phyloP scores from a whole-genome alignment of 2,113 vertebrate species.

The Toxotes chatareus region DNA sequence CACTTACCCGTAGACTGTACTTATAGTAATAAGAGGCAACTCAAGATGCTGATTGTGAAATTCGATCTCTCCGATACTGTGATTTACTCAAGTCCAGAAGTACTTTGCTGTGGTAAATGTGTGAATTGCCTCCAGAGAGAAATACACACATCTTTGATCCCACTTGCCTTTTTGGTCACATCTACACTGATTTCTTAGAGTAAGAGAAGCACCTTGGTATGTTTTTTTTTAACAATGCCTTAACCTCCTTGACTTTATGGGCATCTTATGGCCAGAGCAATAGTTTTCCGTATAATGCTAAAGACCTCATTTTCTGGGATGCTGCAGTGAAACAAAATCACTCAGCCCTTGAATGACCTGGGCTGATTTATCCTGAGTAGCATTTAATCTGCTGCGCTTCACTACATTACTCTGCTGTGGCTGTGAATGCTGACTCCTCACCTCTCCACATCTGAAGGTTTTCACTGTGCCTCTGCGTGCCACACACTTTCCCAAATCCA shows the following conservation, averaged over 20 bases:
- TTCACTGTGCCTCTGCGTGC: constrained; percentile 6
- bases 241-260: constrained; percentile 9
- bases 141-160: not conserved
- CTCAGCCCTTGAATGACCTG: constrained; percentile 65
- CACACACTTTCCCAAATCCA: not conserved
- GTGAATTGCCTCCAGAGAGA: not conserved
- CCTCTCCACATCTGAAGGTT: constrained; percentile 36
- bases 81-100: constrained; percentile 30
- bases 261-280: not conserved
- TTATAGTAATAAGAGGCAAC: constrained; percentile 28
- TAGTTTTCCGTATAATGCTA: not conserved
- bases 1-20: constrained; percentile 26
- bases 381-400: constrained; percentile 69
- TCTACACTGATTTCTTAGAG: not conserved
- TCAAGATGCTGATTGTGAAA: constrained; percentile 41
- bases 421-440: constrained; percentile 66
- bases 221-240: not conserved
- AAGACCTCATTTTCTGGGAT: constrained; percentile 1
- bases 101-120: constrained; percentile 1
- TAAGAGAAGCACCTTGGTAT: not conserved
- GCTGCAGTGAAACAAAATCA: constrained; percentile 59
- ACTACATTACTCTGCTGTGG: constrained; percentile 61
- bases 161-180: constrained; percentile 13
- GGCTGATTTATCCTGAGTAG: constrained; percentile 71
- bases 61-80: not conserved